Conservation (phyloP, 2,113 vertebrate species). For the Thunnus maccoyii region DNA sequence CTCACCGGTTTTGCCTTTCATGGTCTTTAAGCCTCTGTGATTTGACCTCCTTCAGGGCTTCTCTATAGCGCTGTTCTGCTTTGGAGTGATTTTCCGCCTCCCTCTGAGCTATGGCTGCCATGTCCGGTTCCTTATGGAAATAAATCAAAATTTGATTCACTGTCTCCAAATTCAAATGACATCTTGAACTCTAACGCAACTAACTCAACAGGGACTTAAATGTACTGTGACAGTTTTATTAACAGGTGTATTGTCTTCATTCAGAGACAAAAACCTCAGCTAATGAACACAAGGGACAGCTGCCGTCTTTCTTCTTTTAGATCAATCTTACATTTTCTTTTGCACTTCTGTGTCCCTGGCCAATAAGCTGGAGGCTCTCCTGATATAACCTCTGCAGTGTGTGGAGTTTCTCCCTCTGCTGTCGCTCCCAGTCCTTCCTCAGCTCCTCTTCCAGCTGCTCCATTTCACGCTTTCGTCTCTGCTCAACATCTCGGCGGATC, state of each 20-base stretch:
- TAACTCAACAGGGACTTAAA: background rate
- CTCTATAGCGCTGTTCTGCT: conserved; percentile 89
- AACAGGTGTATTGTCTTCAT: background rate
- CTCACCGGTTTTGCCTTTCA: conserved; percentile 86
- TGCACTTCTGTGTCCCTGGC: conserved; percentile 90
- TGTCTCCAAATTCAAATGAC: background rate
- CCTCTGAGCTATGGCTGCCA: conserved; percentile 83
- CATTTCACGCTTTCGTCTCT: conserved; percentile 85
- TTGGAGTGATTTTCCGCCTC: conserved; percentile 85
- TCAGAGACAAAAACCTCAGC: background rate
- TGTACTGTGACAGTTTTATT: background rate
- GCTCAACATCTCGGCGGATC: conserved; percentile 90
- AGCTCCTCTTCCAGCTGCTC: conserved; percentile 86
- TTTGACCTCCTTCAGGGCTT: conserved; percentile 91
- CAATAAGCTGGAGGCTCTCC: conserved; percentile 87
- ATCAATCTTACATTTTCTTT: conserved; percentile 89
- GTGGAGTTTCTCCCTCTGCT: conserved; percentile 87
- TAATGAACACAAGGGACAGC: too few relatives aligned
- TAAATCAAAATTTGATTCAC: conserved; percentile 1
- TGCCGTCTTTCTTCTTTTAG: background rate
- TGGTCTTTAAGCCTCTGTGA: conserved; percentile 84
- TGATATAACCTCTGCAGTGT: conserved; percentile 88
- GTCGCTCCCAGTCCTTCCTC: conserved; percentile 87
- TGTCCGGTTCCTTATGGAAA: conserved; percentile 83
- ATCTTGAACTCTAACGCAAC: background rate